Conservation (phyloP, 2,113 vertebrate species). For the Eulacestoma nigropectus region DNA sequence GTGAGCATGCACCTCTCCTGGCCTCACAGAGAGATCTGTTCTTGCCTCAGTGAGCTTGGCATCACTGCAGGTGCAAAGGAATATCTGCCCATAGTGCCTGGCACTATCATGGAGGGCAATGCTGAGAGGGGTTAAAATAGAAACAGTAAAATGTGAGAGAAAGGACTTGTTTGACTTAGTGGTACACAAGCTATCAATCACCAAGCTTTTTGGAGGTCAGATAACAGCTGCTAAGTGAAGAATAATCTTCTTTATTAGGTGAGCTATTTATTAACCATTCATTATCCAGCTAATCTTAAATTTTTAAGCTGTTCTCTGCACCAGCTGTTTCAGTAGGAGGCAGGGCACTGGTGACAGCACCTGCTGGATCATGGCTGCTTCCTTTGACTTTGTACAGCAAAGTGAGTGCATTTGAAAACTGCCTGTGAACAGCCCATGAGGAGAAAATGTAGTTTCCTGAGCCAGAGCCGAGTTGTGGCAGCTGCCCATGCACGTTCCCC, state of each 20-base stretch:
- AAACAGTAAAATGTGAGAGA: neutral
- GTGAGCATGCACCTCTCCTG: neutral
- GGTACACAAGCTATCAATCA: neutral
- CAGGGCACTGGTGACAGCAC: neutral
- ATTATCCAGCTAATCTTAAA: neutral
- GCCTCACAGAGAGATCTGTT: neutral
- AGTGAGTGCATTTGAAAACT: neutral
- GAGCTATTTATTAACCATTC: neutral
- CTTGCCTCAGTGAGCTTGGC: neutral
- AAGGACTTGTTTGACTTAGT: neutral
- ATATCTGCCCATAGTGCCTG: neutral
- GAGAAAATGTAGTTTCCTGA: neutral
- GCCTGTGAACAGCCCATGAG: neutral
- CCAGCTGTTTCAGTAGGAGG: neutral
- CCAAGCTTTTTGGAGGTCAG: neutral
- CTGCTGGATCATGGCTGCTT: neutral
- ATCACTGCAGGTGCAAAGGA: neutral
- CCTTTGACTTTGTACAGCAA: neutral
- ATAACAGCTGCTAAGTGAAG: neutral
- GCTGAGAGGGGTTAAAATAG: neutral
- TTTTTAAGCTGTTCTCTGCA: neutral
- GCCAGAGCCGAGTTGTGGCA: neutral
- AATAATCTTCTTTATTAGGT: neutral
- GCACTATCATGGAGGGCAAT: rapidly evolving
- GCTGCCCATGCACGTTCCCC: neutral